Evolutionary conservation across 2,113 vertebrate species (phyloP).

Genomic region (Cynoglossus semilaevis): DNA sequence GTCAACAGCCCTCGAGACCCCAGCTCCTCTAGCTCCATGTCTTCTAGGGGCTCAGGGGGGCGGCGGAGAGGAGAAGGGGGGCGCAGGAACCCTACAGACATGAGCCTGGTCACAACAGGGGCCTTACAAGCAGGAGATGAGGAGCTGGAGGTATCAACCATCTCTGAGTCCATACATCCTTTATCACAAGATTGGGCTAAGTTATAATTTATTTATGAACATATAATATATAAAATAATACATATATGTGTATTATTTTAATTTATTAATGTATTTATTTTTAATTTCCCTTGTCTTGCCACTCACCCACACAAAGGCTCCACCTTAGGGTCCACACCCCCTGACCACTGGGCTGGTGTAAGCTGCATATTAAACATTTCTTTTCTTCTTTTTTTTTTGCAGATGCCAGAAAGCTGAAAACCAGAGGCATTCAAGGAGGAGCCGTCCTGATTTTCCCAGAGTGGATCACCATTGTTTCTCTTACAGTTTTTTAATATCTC

Average conservation of each 20-base stretch:
- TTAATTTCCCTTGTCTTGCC: too few relatives aligned
- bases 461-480: conserved; percentile 78
- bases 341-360: too few relatives aligned
- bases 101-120: conserved; percentile 88
- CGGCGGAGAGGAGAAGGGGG: conserved; percentile 85
- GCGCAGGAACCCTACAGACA: conserved; percentile 84
- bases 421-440: conserved; percentile 48
- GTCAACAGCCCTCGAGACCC: conserved; percentile 93
- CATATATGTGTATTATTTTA: too few relatives aligned
- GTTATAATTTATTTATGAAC: too few relatives aligned
- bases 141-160: conserved; percentile 85
- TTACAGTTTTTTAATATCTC: conserved; percentile 84
- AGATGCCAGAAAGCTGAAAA: conserved; percentile 98
- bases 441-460: conserved; percentile 73
- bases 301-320: too few relatives aligned
- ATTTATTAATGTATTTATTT: too few relatives aligned
- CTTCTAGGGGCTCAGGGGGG: conserved; percentile 93
- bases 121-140: conserved; percentile 89
- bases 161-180: not conserved
- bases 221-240: too few relatives aligned
- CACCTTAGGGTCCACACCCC: too few relatives aligned
- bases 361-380: conserved; percentile 8
- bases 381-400: conserved; percentile 37
- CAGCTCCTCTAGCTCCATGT: conserved; percentile 98
- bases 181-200: not conserved